Evolutionary conservation across 1,140 invertebrate genomes (phyloP).

Genomic region (Anastrepha ludens): DNA sequence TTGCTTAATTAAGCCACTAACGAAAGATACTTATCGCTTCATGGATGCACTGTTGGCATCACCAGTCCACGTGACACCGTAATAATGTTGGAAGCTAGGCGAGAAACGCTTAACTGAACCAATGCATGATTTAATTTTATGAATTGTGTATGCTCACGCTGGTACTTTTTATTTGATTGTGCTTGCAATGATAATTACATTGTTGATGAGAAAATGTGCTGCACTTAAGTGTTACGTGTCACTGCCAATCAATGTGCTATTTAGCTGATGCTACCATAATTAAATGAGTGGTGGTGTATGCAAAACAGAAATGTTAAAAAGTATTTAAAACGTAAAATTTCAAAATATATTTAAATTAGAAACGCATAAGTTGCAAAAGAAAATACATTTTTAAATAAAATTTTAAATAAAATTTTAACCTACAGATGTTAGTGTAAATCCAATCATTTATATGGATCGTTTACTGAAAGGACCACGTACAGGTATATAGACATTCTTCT

Average conservation of each 20-base stretch:
- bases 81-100: neutral
- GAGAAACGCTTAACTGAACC: neutral
- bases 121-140: neutral
- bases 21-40: constrained; percentile 26
- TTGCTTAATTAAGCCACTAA: constrained; percentile 35
- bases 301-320: neutral
- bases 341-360: too few species aligned
- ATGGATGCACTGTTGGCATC: neutral
- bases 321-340: neutral
- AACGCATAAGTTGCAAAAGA: too few species aligned
- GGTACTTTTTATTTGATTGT: constrained; percentile 27
- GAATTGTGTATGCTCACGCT: neutral
- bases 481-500: too few species aligned
- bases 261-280: neutral
- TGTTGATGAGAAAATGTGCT: constrained; percentile 10
- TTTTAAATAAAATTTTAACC: too few species aligned
- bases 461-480: too few species aligned
- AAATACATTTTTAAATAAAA: too few species aligned
- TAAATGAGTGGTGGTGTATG: neutral
- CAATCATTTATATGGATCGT: too few species aligned
- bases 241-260: constrained; percentile 12
- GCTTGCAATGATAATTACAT: constrained; percentile 17
- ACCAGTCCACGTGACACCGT: neutral
- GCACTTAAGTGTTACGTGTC: constrained; percentile 18
- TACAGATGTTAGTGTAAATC: too few species aligned